Evolutionary conservation across 53 echinoderm and acorn worm genomes (phyloP), one percentile per base, ranked within the genome.

Genomic region (Henricia sp.): DNA sequence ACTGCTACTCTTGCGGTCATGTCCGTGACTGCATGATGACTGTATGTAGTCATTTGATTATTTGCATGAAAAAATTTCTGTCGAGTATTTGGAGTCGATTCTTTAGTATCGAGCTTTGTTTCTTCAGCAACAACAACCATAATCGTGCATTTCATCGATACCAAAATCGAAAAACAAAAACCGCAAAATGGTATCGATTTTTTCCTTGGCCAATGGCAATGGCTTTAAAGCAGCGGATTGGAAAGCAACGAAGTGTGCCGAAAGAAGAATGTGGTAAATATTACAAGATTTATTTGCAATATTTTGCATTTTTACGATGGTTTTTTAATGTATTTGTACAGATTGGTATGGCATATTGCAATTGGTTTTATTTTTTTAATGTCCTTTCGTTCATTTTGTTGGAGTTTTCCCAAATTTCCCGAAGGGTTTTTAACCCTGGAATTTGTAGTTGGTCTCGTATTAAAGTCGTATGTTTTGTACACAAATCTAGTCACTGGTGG

Each of bases 261-360:
- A n/a, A n/a, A n/a, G n/a, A 80, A 80, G 80, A 80, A 80, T 80
- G 80, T 63, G 80, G 80, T 80, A 80, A 80, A 64, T 44, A 64
- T 80, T 80, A 73, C 44, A 19, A 11, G 48, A 80, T 80, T 80
- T 80, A n/a, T 64, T 64, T 80, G 63, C 40, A 0, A 20, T 28
- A n/a, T 80, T 67, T 50, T 44, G 62, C 63, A 1, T 19, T 46
- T 19, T 30, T 10, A 50, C 3, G 29, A 80, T 62, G 33, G 29
- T 60, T 80, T 36, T 44, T 42, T 16, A 17, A 32, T 4, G 20
- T 16, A 13, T 28, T 26, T 71, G 23, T 26, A 30, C 32, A 37
- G 26, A 21, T 29, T 19, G 17, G 2, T 8, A 50, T 44, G 35
- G 64, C 39, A 80, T 39, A 33, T 1, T 30, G 46, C 34, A 43